Evolutionary conservation across 2,113 vertebrate species (phyloP), one percentile per base, ranked within the genome.

Genomic region (Abramis brama): DNA sequence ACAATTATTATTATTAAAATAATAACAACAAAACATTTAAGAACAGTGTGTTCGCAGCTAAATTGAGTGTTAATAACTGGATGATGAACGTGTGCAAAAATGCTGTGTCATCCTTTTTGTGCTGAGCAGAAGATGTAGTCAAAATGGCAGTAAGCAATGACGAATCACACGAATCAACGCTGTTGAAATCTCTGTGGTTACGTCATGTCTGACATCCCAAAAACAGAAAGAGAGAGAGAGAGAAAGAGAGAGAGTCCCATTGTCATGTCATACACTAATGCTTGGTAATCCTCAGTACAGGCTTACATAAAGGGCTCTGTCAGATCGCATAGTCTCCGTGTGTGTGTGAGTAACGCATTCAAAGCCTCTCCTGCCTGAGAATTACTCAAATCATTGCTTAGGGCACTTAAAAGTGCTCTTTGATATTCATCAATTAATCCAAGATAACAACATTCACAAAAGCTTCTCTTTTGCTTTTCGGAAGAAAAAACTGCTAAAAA

Each of bases 221-320:
- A 50, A 45, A 59, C 2, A 59, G 57, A 59, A 8, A 59, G 57
- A 59, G 57, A 59, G 19, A 59, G 57, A 66, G 12, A 30, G 25
- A 64, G 12, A 15, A 12, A 64, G 60, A 77, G 25, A 82, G 59
- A 64, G 70, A 77, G 50, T 74, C 68, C 64, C 79, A 87, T 59
- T 50, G 83, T 88, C 84, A 79, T 88, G 75, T 79, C 30, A 36
- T 86, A 78, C 79, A 82, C 79, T 87, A 87, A 88, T 85, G 79
- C 83, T 74, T 82, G 27, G 73, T 88, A 87, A 88, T 87, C 87
- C 83, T 80, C 80, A 73, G 47, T 45, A 79, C 68, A 66, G 52
- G 68, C 83, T 79, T 83, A 85, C n/a, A 82, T 75, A 88, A 85
- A 88, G 45, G 71, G 50, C 17, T n/a, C 85, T 71, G 68, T 90